A percentile compares a stretch with the other conserved stretches of the same genome.
These are phyloP conservation scores for Centrocercus urophasianus DNA, from an alignment of 2,113 vertebrate species.

Conservation along the genomic window DNA sequence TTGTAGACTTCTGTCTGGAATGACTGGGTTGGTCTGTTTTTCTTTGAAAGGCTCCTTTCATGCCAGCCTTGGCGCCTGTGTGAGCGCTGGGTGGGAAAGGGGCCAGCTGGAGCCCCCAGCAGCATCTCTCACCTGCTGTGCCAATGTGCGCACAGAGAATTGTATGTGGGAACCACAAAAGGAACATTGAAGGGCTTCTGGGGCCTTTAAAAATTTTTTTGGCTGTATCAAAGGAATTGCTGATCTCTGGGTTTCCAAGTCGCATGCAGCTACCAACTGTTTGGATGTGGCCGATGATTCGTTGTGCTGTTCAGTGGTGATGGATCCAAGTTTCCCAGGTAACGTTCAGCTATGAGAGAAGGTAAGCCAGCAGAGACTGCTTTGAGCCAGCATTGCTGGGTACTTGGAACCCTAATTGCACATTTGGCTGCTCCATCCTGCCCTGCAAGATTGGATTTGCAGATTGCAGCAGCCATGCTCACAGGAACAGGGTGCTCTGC, in stretches of 20 bases:
- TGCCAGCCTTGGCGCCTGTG: not conserved
- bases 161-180: not conserved
- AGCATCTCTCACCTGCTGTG: not conserved
- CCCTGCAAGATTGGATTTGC: not conserved
- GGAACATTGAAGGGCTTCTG: not conserved
- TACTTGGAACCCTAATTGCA: not conserved
- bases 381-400: not conserved
- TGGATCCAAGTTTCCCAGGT: not conserved
- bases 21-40: not conserved
- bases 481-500: too few species aligned
- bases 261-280: not conserved
- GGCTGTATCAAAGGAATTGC: not conserved
- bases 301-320: accelerated
- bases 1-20: slow-evolving; percentile 2
- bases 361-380: not conserved
- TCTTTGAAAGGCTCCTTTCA: slow-evolving; percentile 31
- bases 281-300: not conserved
- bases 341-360: not conserved
- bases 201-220: not conserved
- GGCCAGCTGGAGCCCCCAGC: not conserved
- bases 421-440: not conserved
- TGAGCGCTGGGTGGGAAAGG: not conserved
- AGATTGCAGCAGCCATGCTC: not conserved
- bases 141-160: not conserved
- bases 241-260: not conserved